Conservation (phyloP, 1,140 invertebrate species). For the Frieseomelitta varia region DNA sequence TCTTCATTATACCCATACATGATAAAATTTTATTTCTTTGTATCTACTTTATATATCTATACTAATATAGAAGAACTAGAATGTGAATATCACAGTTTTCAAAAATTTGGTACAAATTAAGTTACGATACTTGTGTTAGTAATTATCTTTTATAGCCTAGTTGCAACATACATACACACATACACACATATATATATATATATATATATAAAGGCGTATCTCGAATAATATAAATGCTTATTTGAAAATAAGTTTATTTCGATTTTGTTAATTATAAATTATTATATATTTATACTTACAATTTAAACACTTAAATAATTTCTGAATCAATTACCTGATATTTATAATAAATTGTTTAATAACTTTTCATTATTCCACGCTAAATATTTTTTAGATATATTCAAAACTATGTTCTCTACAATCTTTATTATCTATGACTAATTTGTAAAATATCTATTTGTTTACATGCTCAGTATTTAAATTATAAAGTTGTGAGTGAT, state of each 20-base stretch:
- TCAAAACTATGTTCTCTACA: slow-evolving; percentile 14
- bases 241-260: not conserved
- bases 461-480: slow-evolving; percentile 62
- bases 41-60: not conserved
- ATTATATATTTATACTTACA: not conserved
- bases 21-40: not conserved
- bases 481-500: slow-evolving; percentile 52
- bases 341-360: slow-evolving; percentile 1
- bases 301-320: not conserved
- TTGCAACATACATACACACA: too few species aligned
- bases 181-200: too few species aligned
- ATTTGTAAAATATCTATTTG: slow-evolving; percentile 40
- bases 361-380: not conserved
- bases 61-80: not conserved
- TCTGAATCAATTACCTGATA: not conserved
- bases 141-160: too few species aligned
- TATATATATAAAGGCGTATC: not conserved
- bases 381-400: not conserved
- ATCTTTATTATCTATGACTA: slow-evolving; percentile 24
- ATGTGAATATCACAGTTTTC: not conserved
- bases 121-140: not conserved
- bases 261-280: not conserved
- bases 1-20: slow-evolving; percentile 63
- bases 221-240: not conserved
- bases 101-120: not conserved